phyloP scores from a whole-genome alignment of 2,797 vertebrate genomes.

The Cyclura pinguis region DNA sequence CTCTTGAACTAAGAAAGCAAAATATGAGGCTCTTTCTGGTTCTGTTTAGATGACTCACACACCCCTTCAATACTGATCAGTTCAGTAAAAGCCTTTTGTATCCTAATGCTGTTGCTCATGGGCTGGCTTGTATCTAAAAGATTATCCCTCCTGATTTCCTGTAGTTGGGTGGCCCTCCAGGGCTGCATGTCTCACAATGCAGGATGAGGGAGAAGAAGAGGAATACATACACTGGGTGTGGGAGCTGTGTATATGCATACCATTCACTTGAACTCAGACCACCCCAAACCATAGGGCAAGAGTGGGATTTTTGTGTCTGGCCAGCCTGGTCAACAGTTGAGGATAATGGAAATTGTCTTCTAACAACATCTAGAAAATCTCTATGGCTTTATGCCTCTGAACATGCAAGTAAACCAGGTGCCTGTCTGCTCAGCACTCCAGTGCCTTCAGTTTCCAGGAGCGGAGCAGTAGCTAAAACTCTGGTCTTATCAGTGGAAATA shows the following conservation, averaged over 20 bases:
- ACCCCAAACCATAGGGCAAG: not conserved
- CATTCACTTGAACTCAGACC: not conserved
- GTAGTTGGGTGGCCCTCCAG: not conserved
- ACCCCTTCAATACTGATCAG: not conserved
- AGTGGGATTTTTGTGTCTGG: not conserved
- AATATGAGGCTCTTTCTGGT: not conserved
- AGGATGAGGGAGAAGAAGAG: not conserved
- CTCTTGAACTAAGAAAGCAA: not conserved
- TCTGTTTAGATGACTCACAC: too few relatives aligned
- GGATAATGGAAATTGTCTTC: not conserved
- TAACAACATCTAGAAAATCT: not conserved
- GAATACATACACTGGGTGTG: not conserved
- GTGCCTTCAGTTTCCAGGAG: not conserved
- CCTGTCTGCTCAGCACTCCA: not conserved
- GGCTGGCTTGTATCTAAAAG: not conserved
- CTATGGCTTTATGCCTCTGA: not conserved
- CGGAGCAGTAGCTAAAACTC: not conserved
- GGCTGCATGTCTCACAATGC: not conserved
- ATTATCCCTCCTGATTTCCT: not conserved
- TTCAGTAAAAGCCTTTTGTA: constrained; percentile 1
- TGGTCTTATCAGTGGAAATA: not conserved
- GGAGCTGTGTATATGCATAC: not conserved
- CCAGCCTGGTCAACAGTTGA: too few relatives aligned
- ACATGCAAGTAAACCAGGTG: not conserved
- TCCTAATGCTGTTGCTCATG: too few relatives aligned